Evolutionary conservation across 1,140 invertebrate genomes (phyloP).

Genomic region (Drosophila miranda): DNA sequence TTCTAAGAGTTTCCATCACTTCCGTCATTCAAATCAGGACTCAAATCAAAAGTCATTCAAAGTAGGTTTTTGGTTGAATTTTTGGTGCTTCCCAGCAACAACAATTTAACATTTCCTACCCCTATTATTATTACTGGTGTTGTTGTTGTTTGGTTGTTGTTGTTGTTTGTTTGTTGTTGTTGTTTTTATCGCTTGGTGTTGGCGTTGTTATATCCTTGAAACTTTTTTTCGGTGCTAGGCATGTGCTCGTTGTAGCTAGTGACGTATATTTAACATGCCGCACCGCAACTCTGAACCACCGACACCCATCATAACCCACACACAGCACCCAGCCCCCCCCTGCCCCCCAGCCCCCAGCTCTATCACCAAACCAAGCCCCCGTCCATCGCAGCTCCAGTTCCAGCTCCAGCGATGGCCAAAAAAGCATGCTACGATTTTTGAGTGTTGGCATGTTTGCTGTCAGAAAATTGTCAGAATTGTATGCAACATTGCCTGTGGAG

Average conservation of each 20-base stretch:
- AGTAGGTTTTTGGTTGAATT: constrained; percentile 52
- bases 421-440: constrained; percentile 67
- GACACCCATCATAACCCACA: constrained; percentile 35
- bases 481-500: constrained; percentile 50
- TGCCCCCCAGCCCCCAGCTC: neutral
- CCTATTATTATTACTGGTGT: constrained; percentile 13
- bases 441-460: constrained; percentile 80
- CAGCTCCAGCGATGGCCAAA: constrained; percentile 17
- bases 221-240: constrained; percentile 73
- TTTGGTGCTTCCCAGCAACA: constrained; percentile 40
- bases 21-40: too few relatives aligned
- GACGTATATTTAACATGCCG: constrained; percentile 79
- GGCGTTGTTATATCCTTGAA: constrained; percentile 70
- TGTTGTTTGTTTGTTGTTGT: constrained; percentile 7
- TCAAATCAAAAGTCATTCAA: too few relatives aligned
- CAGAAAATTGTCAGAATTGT: constrained; percentile 79
- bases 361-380: too few relatives aligned
- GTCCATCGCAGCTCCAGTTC: neutral
- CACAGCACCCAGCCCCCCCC: constrained; percentile 3
- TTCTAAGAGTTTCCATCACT: too few relatives aligned
- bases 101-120: constrained; percentile 59
- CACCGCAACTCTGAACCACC: constrained; percentile 68
- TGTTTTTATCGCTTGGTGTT: constrained; percentile 34
- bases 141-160: constrained; percentile 12
- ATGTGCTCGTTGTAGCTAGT: constrained; percentile 74